A percentile compares a stretch with the other conserved stretches of the same genome.
Conservation (phyloP, 2,797 vertebrate species). For the Urocyon cinereoargenteus region DNA sequence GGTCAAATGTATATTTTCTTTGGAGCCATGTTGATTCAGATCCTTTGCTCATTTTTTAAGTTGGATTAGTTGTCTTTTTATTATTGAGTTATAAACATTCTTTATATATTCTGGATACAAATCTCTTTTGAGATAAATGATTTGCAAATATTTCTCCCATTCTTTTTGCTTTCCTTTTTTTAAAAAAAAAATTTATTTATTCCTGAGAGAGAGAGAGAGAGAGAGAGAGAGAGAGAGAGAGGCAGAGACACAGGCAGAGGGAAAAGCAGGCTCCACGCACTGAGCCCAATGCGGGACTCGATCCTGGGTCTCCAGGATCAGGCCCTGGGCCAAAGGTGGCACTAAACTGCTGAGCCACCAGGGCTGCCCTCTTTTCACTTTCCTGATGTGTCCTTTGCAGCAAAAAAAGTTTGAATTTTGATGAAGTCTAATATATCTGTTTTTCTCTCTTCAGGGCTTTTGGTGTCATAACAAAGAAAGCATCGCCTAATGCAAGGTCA, state of each 20-base stretch:
- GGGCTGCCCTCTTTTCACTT: neutral
- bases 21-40: neutral
- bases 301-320: no score
- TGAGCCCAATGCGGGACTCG: no score
- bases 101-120: neutral
- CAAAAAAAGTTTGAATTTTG: constrained; percentile 8
- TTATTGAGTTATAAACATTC: neutral
- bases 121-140: neutral
- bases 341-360: no score
- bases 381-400: neutral
- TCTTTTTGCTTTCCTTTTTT: neutral
- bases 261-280: no score
- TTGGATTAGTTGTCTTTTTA: neutral
- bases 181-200: no score
- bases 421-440: neutral
- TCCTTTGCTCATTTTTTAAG: neutral
- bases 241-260: no score
- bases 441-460: constrained; percentile 43
- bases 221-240: no score
- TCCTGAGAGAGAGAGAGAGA: no score
- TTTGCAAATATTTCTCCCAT: neutral
- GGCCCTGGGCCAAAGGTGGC: no score
- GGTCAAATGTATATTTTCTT: neutral
- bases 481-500: neutral
- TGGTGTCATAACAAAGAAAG: constrained; percentile 21